Evolutionary conservation across 2,888 invertebrate species (phyloP).

Genomic region (Leucoptera coffeella): DNA sequence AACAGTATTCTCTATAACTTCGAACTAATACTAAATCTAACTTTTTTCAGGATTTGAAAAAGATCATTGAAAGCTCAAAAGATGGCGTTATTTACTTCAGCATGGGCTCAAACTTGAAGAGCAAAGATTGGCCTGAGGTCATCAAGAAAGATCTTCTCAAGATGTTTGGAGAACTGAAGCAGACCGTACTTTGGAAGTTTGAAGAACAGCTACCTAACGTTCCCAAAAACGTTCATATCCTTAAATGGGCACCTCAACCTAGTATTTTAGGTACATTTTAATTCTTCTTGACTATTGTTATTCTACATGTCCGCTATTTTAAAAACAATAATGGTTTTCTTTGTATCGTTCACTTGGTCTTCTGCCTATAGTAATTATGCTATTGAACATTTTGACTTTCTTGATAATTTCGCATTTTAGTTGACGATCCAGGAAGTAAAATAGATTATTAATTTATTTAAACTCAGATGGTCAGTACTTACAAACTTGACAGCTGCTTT

Average conservation of each 20-base stretch:
- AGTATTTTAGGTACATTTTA: slow-evolving; percentile 31
- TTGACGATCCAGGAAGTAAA: too few relatives aligned
- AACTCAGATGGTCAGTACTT: too few relatives aligned
- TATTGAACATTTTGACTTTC: too few relatives aligned
- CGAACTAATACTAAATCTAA: too few relatives aligned
- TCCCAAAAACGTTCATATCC: slow-evolving; percentile 32
- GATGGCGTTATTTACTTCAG: slow-evolving; percentile 8
- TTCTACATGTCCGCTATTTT: too few relatives aligned
- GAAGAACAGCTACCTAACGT: slow-evolving; percentile 22
- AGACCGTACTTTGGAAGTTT: slow-evolving; percentile 46
- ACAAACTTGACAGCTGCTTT: too few relatives aligned
- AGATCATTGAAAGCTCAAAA: slow-evolving; percentile 5
- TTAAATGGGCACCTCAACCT: slow-evolving; percentile 46
- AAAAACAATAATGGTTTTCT: too few relatives aligned
- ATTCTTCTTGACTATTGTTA: background rate
- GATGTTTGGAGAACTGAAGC: slow-evolving; percentile 7
- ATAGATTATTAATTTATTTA: too few relatives aligned
- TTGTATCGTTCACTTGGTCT: background rate
- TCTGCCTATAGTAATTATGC: too few relatives aligned
- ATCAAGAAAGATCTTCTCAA: slow-evolving; percentile 3
- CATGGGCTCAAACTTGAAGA: slow-evolving; percentile 7
- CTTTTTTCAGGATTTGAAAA: slow-evolving; percentile 6
- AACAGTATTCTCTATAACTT: too few relatives aligned
- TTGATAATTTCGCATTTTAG: too few relatives aligned
- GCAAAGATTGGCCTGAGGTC: slow-evolving; percentile 3